Evolutionary conservation across 1,140 invertebrate species (phyloP), one percentile per base, ranked within the genome.

Genomic region (Charaxes varanes): DNA sequence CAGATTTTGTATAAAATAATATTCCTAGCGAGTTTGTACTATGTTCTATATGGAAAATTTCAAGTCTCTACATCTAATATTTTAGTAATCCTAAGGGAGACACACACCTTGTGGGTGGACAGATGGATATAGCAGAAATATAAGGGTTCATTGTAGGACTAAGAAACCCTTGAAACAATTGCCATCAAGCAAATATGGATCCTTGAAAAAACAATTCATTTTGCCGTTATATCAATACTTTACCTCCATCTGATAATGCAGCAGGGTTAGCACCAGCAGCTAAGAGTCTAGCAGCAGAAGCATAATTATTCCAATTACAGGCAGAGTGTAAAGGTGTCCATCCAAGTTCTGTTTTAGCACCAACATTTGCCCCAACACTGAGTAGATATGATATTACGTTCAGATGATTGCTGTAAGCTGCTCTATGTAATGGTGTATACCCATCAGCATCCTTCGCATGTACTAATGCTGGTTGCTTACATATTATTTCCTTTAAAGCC

Each of bases 281-380:
- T 10, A 99, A 63, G 15, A 99, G 79, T 22, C 92, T 55, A 23
- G 88, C 86, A 8, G 89, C 94, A 62, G 91, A 91, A 36, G 92
- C 84, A 8, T 90, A 88, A 66, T 94, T 92, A 65, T 95, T 97
- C 97, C 97, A 99, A 56, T 92, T 91, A 60, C 92, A 93, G 19
- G 93, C 93, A 6, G 94, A 97, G 85, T 99, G 97, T 26, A 99
- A 71, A 0, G 97, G 95, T 43, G 94, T 92, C 97, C 97, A 99
- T 2, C 90, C 90, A 62, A 97, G 89, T 23, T 90, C 86, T 2
- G 97, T 99, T 69, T 86, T 86, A 0, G 91, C 88, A 58, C 88
- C 79, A 16, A 95, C 84, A 71, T 94, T 85, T 0, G 96, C 96
- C 5, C 90, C 90, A 53, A 88, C 76, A 62, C 88, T 81, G 5